A percentile compares a stretch with the other conserved stretches of the same genome.
These are phyloP conservation scores for Platerodrilus igneus DNA, from an alignment of 2,888 invertebrate genomes.

Conservation along the genomic window DNA sequence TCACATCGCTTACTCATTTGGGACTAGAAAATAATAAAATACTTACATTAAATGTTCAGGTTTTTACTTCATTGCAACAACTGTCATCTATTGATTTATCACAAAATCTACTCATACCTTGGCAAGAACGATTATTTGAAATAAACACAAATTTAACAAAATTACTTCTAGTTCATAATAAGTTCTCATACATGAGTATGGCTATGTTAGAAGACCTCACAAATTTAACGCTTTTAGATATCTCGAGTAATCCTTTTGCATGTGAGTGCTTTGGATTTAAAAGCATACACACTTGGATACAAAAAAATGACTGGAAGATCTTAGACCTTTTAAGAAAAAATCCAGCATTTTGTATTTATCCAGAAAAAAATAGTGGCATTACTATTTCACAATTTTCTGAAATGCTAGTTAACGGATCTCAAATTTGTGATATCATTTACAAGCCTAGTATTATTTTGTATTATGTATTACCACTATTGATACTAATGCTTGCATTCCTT, in stretches of 20 bases:
- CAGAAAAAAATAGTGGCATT: slow-evolving; percentile 28
- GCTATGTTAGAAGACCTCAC: slow-evolving; percentile 57
- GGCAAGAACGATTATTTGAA: slow-evolving; percentile 52
- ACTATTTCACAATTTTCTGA: slow-evolving; percentile 31
- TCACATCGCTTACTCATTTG: slow-evolving; percentile 51
- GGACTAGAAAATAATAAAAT: slow-evolving; percentile 52
- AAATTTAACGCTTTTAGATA: slow-evolving; percentile 48
- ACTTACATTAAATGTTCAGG: slow-evolving; percentile 46
- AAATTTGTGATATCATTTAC: slow-evolving; percentile 20
- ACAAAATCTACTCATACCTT: slow-evolving; percentile 51
- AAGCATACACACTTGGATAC: slow-evolving; percentile 47
- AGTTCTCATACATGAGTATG: slow-evolving; percentile 52
- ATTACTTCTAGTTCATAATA: slow-evolving; percentile 52
- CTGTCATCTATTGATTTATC: slow-evolving; percentile 52
- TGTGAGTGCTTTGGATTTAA: slow-evolving; percentile 54
- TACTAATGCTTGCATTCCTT: slow-evolving; percentile 5
- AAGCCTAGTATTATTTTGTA: slow-evolving; percentile 6
- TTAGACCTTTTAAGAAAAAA: slow-evolving; percentile 18
- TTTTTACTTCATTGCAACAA: slow-evolving; percentile 47
- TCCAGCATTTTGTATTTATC: slow-evolving; percentile 27
- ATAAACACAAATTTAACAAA: slow-evolving; percentile 47
- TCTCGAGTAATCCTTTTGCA: slow-evolving; percentile 53
- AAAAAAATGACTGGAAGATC: slow-evolving; percentile 40
- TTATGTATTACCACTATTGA: slow-evolving; percentile 10
- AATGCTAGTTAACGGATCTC: slow-evolving; percentile 18